phyloP scores from a whole-genome alignment of 2,888 invertebrate genomes.

The Biston betularia region DNA sequence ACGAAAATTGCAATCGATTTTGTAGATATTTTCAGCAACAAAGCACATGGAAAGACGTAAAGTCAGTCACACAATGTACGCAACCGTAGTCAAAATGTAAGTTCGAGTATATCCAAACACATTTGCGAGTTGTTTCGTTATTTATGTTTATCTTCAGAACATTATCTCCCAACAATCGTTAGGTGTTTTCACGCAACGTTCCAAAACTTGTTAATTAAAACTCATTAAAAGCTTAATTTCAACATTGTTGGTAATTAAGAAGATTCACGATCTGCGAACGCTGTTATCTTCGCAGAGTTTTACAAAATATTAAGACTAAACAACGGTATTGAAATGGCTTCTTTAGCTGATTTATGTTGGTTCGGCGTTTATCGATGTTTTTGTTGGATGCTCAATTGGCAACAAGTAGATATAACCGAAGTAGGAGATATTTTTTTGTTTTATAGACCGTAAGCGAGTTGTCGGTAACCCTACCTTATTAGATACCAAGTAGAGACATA shows the following conservation, averaged over 20 bases:
- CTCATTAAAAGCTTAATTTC: slow-evolving; percentile 82
- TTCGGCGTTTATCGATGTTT: slow-evolving; percentile 15
- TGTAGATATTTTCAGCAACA: too few species aligned
- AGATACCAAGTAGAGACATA: too few species aligned
- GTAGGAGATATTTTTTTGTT: too few species aligned
- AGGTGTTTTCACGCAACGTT: slow-evolving; percentile 71
- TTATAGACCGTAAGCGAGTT: too few species aligned
- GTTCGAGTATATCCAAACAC: slow-evolving; percentile 25
- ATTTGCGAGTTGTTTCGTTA: slow-evolving; percentile 35
- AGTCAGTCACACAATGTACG: slow-evolving; percentile 27
- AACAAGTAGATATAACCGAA: too few species aligned
- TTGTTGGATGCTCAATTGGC: slow-evolving; percentile 6
- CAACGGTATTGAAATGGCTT: slow-evolving; percentile 67
- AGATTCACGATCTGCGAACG: slow-evolving; percentile 81
- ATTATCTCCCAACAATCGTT: slow-evolving; percentile 58
- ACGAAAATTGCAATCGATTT: too few species aligned
- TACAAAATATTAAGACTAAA: slow-evolving; percentile 73
- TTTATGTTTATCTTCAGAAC: slow-evolving; percentile 43
- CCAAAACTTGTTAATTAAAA: slow-evolving; percentile 82
- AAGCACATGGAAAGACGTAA: slow-evolving; percentile 15
- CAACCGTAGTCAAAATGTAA: slow-evolving; percentile 3
- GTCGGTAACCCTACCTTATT: too few species aligned
- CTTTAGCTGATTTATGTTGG: slow-evolving; percentile 37
- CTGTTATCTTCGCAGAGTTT: slow-evolving; percentile 76
- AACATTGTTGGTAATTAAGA: slow-evolving; percentile 83